phyloP scores from a whole-genome alignment of 2,113 vertebrate species.

The Empidonax traillii region DNA sequence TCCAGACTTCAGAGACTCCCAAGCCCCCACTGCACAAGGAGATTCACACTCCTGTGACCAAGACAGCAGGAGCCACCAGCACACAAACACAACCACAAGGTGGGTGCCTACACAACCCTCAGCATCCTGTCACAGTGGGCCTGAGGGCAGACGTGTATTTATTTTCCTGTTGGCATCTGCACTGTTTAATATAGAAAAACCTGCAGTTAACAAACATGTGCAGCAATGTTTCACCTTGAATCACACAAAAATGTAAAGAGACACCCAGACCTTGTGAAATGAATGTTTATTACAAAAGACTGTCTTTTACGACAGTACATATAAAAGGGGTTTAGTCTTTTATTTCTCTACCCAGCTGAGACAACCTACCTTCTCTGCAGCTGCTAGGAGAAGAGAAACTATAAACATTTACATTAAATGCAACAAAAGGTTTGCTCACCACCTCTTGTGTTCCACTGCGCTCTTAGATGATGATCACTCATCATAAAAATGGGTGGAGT shows the following conservation, averaged over 20 bases:
- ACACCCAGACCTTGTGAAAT: slow-evolving; percentile 25
- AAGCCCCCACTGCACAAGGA: fast-evolving
- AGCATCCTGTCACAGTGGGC: not conserved
- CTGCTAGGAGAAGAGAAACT: slow-evolving; percentile 36
- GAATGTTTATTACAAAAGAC: not conserved
- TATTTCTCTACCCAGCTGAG: not conserved
- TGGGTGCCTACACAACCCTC: not conserved
- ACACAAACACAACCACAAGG: not conserved
- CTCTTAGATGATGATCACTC: not conserved
- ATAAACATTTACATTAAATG: slow-evolving; percentile 27
- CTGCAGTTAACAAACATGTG: not conserved
- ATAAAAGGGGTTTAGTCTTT: not conserved
- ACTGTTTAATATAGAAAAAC: not conserved
- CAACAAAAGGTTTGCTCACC: slow-evolving; percentile 46
- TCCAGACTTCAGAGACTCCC: not conserved
- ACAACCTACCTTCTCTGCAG: not conserved
- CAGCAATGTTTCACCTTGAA: not conserved
- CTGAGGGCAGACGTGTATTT: not conserved
- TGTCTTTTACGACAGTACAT: not conserved
- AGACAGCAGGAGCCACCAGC: not conserved
- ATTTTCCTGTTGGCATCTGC: not conserved
- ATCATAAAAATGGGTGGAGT: slow-evolving; percentile 57
- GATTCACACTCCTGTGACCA: not conserved
- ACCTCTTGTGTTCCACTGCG: not conserved
- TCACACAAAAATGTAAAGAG: not conserved